Conservation (phyloP, 1,140 invertebrate genomes). For the Halyomorpha halys region DNA sequence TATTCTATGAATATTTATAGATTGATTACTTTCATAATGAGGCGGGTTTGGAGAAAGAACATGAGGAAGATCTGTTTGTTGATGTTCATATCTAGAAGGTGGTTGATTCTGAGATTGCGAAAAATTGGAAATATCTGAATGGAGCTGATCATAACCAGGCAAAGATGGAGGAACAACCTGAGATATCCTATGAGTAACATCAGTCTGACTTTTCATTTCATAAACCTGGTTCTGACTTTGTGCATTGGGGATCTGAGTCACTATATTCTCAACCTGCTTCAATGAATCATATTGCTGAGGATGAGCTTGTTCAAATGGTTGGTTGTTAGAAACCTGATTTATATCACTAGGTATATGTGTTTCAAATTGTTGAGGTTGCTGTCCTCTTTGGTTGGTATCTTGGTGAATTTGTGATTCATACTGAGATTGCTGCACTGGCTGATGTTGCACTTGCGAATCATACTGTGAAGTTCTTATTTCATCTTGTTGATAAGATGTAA, state of each 20-base stretch:
- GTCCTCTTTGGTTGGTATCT: too few species aligned
- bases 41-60: too few species aligned
- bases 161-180: conserved; percentile 4
- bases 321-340: conserved; percentile 5
- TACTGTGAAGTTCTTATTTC: too few species aligned
- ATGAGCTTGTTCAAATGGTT: conserved; percentile 35
- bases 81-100: too few species aligned
- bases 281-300: too few species aligned
- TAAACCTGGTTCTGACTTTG: neutral
- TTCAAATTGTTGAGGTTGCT: neutral
- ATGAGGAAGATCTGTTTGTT: too few species aligned
- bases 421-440: too few species aligned
- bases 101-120: too few species aligned
- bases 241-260: conserved; percentile 4
- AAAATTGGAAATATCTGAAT: too few species aligned
- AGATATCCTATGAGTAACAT: conserved; percentile 18
- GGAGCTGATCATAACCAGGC: neutral
- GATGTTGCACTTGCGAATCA: too few species aligned
- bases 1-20: conserved; percentile 6
- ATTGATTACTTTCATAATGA: neutral
- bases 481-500: too few species aligned
- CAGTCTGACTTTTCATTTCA: neutral
- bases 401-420: too few species aligned
- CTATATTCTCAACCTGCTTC: neutral
- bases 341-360: neutral